Base-by-base conservation (phyloP, 2,113 vertebrate genomes). In the Chloropsis hardwickii region DNA sequence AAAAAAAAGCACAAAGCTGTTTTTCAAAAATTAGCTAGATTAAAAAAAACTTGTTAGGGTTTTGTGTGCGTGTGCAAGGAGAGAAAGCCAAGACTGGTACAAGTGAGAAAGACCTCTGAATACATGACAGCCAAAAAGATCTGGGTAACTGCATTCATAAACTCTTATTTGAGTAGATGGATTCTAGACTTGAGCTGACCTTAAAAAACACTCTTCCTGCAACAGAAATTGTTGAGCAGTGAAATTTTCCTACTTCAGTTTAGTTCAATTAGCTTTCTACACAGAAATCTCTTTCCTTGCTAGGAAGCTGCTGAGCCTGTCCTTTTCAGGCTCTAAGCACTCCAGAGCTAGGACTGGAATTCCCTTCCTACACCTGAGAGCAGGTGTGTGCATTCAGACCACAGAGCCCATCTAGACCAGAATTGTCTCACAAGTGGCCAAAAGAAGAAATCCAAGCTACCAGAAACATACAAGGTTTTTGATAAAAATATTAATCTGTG, bases 401-500 rank as follows among this genome's bases (percentile, higher is more conserved):
- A 39, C 2, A 22, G 23, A 65, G 19, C 16, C 40, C 48, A 9
- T 7, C 71, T 11, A 10, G 31, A 61, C 13, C 45, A 69, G 3
- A 48, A 61, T 1, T 40, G 18, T 3, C 31, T 51, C 58, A 20
- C 8, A 67, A 56, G 44, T 0, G 3, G 23, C 18, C 61, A 60
- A 56, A 70, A n/a, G 45, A 39, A 65, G 39, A 72, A 56, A 80
- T 11, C 29, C 29, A 54, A 58, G 19, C 35, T 31, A 20, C 16
- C 47, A 62, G n/a, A 57, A 62, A 81, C 4, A 8, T 6, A 9
- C 3, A 14, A 4, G 9, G 3, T 24, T 37, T 37, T 20, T 39
- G 14, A 48, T 23, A 4, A 69, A 60, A 48, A 9, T 5, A 66
- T 24, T 13, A 12, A 54, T 20, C 12, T 57, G 3, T 40, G 5